phyloP scores from a whole-genome alignment of 2,888 invertebrate species.

The Tinea trinotella region DNA sequence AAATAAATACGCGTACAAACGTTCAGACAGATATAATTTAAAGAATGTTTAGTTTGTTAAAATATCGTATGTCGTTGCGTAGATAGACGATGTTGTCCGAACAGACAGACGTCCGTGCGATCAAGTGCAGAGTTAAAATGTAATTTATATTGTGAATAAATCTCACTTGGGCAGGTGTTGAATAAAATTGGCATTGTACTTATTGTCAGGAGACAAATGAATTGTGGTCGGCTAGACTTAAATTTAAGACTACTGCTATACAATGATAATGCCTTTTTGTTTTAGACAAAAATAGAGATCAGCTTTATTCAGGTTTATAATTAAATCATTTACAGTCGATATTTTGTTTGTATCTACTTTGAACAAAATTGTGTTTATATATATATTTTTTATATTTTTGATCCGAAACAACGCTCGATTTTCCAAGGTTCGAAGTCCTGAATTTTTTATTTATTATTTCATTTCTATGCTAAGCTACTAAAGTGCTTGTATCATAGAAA shows the following conservation, averaged over 20 bases:
- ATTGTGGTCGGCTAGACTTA: neutral
- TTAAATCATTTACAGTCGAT: too few relatives aligned
- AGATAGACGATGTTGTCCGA: slow-evolving; percentile 18
- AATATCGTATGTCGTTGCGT: slow-evolving; percentile 34
- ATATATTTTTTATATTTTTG: too few relatives aligned
- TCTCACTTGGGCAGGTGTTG: slow-evolving; percentile 5
- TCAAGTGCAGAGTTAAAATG: neutral
- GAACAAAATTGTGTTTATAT: too few relatives aligned
- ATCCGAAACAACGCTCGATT: too few relatives aligned
- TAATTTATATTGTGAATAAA: slow-evolving; percentile 15
- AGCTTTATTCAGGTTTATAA: too few relatives aligned
- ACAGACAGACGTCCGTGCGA: neutral
- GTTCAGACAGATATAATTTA: slow-evolving; percentile 20
- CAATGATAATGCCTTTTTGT: too few relatives aligned
- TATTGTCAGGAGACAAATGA: slow-evolving; percentile 8
- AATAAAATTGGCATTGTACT: slow-evolving; percentile 3
- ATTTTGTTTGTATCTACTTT: too few relatives aligned
- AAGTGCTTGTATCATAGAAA: too few relatives aligned
- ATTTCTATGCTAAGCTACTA: too few relatives aligned
- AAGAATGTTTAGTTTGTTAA: slow-evolving; percentile 47
- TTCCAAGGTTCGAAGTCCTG: too few relatives aligned
- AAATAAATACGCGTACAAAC: neutral
- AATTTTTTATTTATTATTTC: too few relatives aligned
- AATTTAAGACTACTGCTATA: neutral
- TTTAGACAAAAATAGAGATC: too few relatives aligned